Evolutionary conservation across 2,113 vertebrate species (phyloP), one percentile per base, ranked within the genome.

Genomic region (Cavia aperea): DNA sequence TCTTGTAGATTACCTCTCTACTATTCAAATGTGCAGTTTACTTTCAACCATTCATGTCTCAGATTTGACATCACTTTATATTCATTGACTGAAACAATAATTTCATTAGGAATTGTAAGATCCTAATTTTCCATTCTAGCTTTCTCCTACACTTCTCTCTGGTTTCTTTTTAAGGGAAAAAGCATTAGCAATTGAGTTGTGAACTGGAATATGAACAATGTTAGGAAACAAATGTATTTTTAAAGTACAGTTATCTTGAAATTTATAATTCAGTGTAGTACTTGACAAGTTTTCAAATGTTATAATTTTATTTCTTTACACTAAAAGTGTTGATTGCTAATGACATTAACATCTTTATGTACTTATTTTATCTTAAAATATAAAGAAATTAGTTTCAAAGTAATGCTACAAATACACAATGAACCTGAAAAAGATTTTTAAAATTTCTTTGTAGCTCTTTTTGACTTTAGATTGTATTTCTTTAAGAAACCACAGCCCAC

Each of bases 61-160:
- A 36, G 26, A 75, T 86, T 89, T 85, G 86, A 66, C 7, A 65
- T 39, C 65, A 86, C n/a, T 58, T 73, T 89, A 78, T 60, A 66
- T 16, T 92, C 63, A 81, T 39, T 72, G 24, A 31, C 75, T 75
- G 49, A 90, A 92, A 77, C 13, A 75, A 75, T 39, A 86, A 89
- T 81, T 75, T 77, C 51, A 75, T 82, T 86, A 68, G 29, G 60
- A 26, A 75, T 77, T 75, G 26, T 94, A 62, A 93, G 92, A 90
- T 68, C 60, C 15, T 75, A 60, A 68, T 90, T 93, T 95, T 95
- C 51, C 68, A 73, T 51, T 87, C 33, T 66, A 54, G 33, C 12
- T 89, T 94, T 79, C 58, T 36, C 12, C 33, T 77, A 60, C 13
- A 51, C 23, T 73, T 81, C 46, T 24, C 60, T 65, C 39, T 65